Percentiles rank a stretch among this genome's conserved stretches.
phyloP scores from a whole-genome alignment of 1,140 invertebrate species.

The Colletes latitarsis region DNA sequence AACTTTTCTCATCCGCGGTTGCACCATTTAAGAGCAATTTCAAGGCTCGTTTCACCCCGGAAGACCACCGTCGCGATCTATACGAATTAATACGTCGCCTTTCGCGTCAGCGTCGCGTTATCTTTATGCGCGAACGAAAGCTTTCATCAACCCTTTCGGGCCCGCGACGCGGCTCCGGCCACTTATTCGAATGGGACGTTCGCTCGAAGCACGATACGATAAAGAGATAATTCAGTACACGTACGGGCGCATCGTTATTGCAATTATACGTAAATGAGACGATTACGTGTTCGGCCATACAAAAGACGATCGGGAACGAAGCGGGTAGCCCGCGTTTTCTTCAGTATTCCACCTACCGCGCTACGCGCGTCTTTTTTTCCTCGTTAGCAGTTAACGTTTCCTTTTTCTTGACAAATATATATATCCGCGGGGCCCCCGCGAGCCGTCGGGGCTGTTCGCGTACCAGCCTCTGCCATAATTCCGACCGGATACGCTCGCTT shows the following conservation, averaged over 20 bases:
- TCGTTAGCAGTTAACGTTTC: constrained; percentile 25
- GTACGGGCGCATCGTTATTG: constrained; percentile 61
- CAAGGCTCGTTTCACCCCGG: neutral
- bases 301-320: constrained; percentile 50
- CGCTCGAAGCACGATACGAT: constrained; percentile 38
- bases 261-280: constrained; percentile 63
- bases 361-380: neutral
- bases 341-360: constrained; percentile 43
- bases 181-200: constrained; percentile 64
- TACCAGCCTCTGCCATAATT: constrained; percentile 36
- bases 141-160: constrained; percentile 48
- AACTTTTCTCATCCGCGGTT: too few species aligned
- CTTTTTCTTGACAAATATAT: constrained; percentile 34
- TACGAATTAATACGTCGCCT: constrained; percentile 36
- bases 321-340: neutral
- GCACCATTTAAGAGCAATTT: too few species aligned
- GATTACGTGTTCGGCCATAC: constrained; percentile 59
- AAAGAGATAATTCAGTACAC: constrained; percentile 65
- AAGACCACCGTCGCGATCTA: neutral
- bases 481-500: constrained; percentile 6
- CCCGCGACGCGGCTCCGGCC: constrained; percentile 17
- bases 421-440: constrained; percentile 13
- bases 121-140: constrained; percentile 32
- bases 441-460: constrained; percentile 16
- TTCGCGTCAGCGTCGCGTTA: constrained; percentile 29